Evolutionary conservation across 2,113 vertebrate genomes (phyloP), one percentile per base, ranked within the genome.

Genomic region (Acanthisitta chloris): DNA sequence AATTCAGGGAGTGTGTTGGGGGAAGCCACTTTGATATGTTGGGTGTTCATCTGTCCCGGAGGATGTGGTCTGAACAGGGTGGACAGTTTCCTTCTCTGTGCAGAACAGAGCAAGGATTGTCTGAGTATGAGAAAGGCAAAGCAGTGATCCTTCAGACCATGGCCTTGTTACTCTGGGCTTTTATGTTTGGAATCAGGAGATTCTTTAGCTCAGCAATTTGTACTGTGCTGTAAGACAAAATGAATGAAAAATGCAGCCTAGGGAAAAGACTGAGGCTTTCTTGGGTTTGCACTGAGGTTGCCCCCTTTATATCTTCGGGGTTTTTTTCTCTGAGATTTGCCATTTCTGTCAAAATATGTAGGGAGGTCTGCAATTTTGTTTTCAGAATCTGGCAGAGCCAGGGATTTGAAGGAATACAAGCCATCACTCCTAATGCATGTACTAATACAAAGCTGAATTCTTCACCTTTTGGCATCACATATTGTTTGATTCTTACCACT

Each of bases 41-140:
- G 91, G 93, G 74, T 95, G 81, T 55, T 91, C 62, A 58, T 94
- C 96, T 92, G 33, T 67, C 71, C 28, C 29, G 24, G 84, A 91
- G 81, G 94, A 94, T 87, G 91, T 91, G 86, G 86, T 91, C 54
- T 87, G 86, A 88, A 92, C 88, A 81, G 86, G 49, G 88, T 86
- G 86, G 95, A 67, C 70, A 38, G 48, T 91, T 94, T 92, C 92
- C 87, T 91, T 84, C 69, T 86, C 89, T 94, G 81, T 2, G 8
- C 52, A 91, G 94, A 97, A 95, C 94, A 97, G 87, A 96, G 79
- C 62, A 77, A 96, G 71, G 74, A 87, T 91, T 94, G 84, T 97
- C 69, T 6, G 33, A 78, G 49, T 28, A 89, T 48, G 66, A 81
- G 67, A 89, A 72, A 91, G 71, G 85, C 87, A 91, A 81, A 94